A percentile compares a stretch with the other conserved stretches of the same genome.
phyloP scores from a whole-genome alignment of 2,888 invertebrate species.

The Pyralis farinalis region DNA sequence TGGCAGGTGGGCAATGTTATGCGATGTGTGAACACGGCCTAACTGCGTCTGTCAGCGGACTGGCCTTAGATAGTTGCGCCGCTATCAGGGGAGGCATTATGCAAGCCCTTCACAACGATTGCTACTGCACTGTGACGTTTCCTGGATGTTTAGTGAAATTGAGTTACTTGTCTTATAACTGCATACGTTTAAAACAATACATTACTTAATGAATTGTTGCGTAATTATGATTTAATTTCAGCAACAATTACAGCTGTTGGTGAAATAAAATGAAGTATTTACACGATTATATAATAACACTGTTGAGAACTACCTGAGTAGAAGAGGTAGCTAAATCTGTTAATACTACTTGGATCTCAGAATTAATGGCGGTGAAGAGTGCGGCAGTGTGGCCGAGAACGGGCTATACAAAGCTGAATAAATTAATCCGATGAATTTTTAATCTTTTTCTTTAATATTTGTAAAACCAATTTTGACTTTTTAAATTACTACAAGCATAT shows the following conservation, averaged over 20 bases:
- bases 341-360: too few relatives aligned
- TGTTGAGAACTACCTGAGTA: too few relatives aligned
- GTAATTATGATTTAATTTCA: conserved; percentile 4
- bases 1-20: conserved; percentile 53
- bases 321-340: too few relatives aligned
- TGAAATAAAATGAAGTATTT: too few relatives aligned
- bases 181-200: conserved; percentile 4
- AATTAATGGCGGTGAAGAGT: too few relatives aligned
- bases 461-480: too few relatives aligned
- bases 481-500: too few relatives aligned
- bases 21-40: conserved; percentile 49
- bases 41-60: conserved; percentile 38
- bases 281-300: too few relatives aligned
- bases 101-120: conserved; percentile 33
- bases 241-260: neutral
- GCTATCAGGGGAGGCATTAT: conserved; percentile 40
- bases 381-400: too few relatives aligned
- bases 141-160: conserved; percentile 57
- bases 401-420: too few relatives aligned
- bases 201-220: neutral
- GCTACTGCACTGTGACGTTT: conserved; percentile 41
- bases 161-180: conserved; percentile 28
- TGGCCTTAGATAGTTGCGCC: conserved; percentile 13
- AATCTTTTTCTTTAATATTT: too few relatives aligned
- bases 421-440: too few relatives aligned